phyloP scores from a whole-genome alignment of 37 sponge, comb jelly and placozoan genomes.

The Tethya wilhelma region DNA sequence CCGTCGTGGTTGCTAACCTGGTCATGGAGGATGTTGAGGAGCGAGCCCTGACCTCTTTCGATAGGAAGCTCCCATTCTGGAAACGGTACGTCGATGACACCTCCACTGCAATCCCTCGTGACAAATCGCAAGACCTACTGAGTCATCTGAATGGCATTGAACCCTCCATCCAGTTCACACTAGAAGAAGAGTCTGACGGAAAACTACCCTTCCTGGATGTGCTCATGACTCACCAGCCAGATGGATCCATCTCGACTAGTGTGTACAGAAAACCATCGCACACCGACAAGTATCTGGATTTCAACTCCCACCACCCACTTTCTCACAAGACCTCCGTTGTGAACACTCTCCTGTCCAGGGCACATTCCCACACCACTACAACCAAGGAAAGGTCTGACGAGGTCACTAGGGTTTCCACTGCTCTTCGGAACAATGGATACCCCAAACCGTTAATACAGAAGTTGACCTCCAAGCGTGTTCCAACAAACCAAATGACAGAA shows the following conservation, averaged over 20 bases:
- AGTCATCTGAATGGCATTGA: slow-evolving; percentile 37
- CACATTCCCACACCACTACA: not conserved
- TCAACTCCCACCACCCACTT: not conserved
- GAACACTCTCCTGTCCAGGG: not conserved
- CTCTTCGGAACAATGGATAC: not conserved
- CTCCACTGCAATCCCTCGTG: slow-evolving; percentile 4
- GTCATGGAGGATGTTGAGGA: slow-evolving; percentile 36
- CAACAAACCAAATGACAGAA: too few relatives aligned
- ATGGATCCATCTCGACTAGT: slow-evolving; percentile 23
- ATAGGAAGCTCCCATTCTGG: slow-evolving; percentile 29
- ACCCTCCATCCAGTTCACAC: slow-evolving; percentile 17
- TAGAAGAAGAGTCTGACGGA: slow-evolving; percentile 9
- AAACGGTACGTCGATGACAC: slow-evolving; percentile 48
- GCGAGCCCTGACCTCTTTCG: not conserved
- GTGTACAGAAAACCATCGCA: slow-evolving; percentile 27
- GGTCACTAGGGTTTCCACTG: not conserved
- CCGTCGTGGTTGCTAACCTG: slow-evolving; percentile 38
- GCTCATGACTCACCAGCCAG: not conserved
- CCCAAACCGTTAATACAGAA: not conserved
- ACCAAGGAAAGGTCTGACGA: not conserved
- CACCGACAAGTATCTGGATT: slow-evolving; percentile 15
- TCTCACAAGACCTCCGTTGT: not conserved
- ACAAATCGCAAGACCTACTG: slow-evolving; percentile 10
- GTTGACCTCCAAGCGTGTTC: too few relatives aligned
- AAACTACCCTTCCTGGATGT: slow-evolving; percentile 22